Percentiles rank a stretch among this genome's conserved stretches.
Conservation (phyloP, 37 sponge, comb jelly and placozoan genomes). For the Mnemiopsis leidyi region DNA sequence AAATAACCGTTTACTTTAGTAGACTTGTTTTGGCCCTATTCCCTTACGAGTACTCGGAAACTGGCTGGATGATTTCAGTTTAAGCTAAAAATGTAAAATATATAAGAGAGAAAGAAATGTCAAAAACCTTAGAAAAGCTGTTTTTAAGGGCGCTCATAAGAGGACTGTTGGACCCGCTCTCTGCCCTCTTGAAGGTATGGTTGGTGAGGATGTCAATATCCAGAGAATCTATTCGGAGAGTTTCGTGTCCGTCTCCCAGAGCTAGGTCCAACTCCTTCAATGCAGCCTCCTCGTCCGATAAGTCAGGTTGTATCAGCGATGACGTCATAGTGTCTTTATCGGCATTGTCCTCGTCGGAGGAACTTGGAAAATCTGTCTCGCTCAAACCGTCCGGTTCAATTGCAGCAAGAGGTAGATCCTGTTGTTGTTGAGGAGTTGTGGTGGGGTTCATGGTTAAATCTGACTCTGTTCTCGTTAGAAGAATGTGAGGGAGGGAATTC, state of each 20-base stretch:
- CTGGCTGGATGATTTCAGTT: too few relatives aligned
- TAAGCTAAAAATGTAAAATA: too few relatives aligned
- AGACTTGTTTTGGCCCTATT: too few relatives aligned
- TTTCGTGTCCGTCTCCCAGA: neutral
- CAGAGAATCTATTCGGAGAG: neutral
- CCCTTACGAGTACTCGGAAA: too few relatives aligned
- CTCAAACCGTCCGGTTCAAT: neutral
- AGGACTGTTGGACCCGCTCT: neutral
- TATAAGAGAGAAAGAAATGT: too few relatives aligned
- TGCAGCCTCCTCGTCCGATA: neutral
- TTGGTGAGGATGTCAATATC: neutral
- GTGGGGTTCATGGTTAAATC: neutral
- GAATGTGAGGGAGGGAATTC: neutral
- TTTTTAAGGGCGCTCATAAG: neutral
- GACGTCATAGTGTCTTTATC: neutral
- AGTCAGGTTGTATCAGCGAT: neutral
- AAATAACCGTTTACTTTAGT: too few relatives aligned
- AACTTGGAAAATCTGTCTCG: neutral
- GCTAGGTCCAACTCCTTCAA: neutral
- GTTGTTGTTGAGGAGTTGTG: neutral
- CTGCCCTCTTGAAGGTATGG: neutral
- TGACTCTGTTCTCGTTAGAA: neutral
- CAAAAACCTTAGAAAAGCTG: too few relatives aligned
- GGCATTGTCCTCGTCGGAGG: neutral
- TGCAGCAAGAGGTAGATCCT: neutral